phyloP scores from a whole-genome alignment of 2,888 invertebrate genomes.

The Euproctis similis region DNA sequence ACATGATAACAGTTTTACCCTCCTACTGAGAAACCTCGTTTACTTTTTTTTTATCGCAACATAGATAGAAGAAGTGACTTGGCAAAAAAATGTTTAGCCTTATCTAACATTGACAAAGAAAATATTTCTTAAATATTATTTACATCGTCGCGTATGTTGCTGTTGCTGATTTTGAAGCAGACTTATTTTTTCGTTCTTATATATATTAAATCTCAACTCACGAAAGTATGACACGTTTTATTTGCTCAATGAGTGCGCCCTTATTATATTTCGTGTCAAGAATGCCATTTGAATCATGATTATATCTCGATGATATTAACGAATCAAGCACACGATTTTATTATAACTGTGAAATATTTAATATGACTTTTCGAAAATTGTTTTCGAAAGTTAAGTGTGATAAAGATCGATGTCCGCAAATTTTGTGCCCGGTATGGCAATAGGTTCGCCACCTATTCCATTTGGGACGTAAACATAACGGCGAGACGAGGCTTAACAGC shows the following conservation, averaged over 20 bases:
- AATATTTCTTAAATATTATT: too few relatives aligned
- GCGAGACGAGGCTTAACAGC: too few relatives aligned
- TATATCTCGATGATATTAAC: neutral
- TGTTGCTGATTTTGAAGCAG: too few relatives aligned
- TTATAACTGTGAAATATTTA: too few relatives aligned
- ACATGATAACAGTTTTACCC: conserved; percentile 51
- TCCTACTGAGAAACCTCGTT: conserved; percentile 49
- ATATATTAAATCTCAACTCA: neutral
- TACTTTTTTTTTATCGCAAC: conserved; percentile 49
- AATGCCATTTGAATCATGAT: neutral
- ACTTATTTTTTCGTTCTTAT: too few relatives aligned
- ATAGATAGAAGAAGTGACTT: conserved; percentile 51
- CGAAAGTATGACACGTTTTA: neutral
- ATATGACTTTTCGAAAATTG: too few relatives aligned
- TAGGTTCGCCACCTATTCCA: too few relatives aligned
- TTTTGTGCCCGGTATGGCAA: too few relatives aligned
- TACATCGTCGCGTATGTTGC: too few relatives aligned
- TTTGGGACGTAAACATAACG: too few relatives aligned
- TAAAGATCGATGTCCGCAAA: too few relatives aligned
- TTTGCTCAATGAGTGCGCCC: neutral
- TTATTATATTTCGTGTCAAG: neutral
- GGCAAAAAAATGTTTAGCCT: conserved; percentile 47
- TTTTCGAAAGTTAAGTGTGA: too few relatives aligned
- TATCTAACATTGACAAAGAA: conserved; percentile 49
- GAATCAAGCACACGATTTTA: neutral